These are phyloP conservation scores for Tragulus kanchil DNA, from an alignment of 2,113 vertebrate genomes.

Conservation along the genomic window DNA sequence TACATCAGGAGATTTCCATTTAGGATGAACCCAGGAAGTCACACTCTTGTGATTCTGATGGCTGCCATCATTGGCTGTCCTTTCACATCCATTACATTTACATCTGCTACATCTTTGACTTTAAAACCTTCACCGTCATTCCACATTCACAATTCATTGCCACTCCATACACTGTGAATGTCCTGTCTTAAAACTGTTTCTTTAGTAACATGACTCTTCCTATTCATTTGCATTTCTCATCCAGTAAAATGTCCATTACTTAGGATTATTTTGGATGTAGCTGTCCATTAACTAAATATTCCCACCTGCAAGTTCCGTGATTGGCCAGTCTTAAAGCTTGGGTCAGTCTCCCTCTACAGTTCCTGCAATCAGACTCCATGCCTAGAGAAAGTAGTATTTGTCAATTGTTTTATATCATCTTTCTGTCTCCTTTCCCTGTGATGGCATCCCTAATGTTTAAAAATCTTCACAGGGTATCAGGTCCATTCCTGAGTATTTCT, in stretches of 20 bases:
- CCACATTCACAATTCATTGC: neutral
- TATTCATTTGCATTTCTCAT: neutral
- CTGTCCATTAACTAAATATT: neutral
- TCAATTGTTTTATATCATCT: neutral
- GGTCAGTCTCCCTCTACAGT: rapidly evolving
- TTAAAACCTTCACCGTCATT: neutral
- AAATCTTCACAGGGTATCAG: neutral
- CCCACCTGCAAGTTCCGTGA: neutral
- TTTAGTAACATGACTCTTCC: neutral
- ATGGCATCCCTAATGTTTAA: neutral
- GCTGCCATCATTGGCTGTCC: neutral
- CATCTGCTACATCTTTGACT: neutral
- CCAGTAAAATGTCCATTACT: neutral
- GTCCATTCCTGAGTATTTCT: neutral
- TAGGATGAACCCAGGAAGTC: neutral
- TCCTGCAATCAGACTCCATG: neutral
- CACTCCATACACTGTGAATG: neutral
- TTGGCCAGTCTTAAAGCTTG: too few relatives aligned
- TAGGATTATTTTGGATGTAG: neutral
- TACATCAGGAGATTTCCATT: neutral
- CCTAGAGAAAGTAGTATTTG: neutral
- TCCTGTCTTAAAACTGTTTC: neutral
- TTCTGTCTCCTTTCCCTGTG: neutral
- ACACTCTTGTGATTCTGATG: neutral
- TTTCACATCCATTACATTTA: neutral